Evolutionary conservation across 2,113 vertebrate species (phyloP), one percentile per base, ranked within the genome.

Genomic region (Meriones unguiculatus): DNA sequence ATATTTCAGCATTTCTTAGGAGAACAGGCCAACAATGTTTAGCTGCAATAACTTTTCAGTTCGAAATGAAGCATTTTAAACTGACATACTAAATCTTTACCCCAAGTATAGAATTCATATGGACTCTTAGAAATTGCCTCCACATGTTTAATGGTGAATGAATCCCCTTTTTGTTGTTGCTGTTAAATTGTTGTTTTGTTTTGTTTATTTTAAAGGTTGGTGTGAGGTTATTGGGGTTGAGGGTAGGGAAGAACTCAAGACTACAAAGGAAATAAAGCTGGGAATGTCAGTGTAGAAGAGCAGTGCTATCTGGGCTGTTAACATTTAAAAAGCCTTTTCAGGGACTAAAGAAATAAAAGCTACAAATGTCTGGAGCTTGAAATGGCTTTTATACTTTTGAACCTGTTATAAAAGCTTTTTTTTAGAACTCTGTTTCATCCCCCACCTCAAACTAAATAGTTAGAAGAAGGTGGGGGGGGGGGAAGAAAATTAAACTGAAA

Each of bases 241-340:
- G 92, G 91, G 93, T 97, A 75, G 96, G 12, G 94, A 94, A 97
- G 96, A 96, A 95, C 78, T 86, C 64, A 80, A 86, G 85, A 97
- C 97, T 98, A 98, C 97, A 98, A 98, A 98, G 97, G 88, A 94
- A 94, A 57, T 67, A 84, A 97, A 95, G 92, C 95, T 70, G 97
- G 82, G 97, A 98, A 73, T 96, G 96, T 97, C 96, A 88, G 87
- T 87, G 95, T 94, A 96, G 95, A 35, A 97, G 97, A 97, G 95
- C 95, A 97, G 94, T 96, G 38, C 2, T 98, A 69, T 97, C 50
- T 0, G 97, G 94, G 96, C 97, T 96, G 98, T 97, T 98, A 98
- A 98, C 98, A 98, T 98, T 98, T 98, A 95, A 98, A 98, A 98
- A 98, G 97, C 97, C 95, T 96, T 98, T 99, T 98, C 97, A 98